Evolutionary conservation across 2,113 vertebrate genomes (phyloP), one percentile per base, ranked within the genome.

Genomic region (Cavia porcellus): DNA sequence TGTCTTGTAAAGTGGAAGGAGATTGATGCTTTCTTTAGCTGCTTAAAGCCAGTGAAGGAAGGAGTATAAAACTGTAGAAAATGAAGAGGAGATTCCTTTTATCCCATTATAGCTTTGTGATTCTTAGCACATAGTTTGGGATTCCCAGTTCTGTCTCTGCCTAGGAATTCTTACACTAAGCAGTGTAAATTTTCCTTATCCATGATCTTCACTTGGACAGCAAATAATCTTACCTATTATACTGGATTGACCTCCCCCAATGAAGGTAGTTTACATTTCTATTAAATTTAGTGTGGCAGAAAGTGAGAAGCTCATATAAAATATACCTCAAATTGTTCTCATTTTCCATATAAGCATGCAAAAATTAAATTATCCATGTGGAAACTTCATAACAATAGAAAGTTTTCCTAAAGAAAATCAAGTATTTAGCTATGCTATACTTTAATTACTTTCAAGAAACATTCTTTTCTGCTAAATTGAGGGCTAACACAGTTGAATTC

Each of bases 361-460:
- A 97, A 97, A 96, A 95, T 47, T 96, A 70, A 95, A 93, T 45
- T 85, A 90, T 32, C 0, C 35, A 50, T 64, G 47, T 77, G 12
- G 85, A 75, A 22, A 17, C 94, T 87, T 70, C 92, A 85, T 74
- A 82, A 57, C 3, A 25, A 0, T 74, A 30, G 50, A 66, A 94
- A 82, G 3, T 92, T 96, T 97, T 97, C 10, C 42, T 82, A 74
- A 45, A 96, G 61, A 68, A 97, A 90, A 92, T 3, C n/a, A 96
- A 93, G 32, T 92, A 80, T 95, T 32, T 93, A 80, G 3, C 1
- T 96, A 8, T 59, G 3, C 80, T 1, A 95, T 30, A 91, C 4
- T 95, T 91, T 93, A 97, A 52, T 80, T 94, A 22, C 45, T 86
- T 28, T 35, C 87, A 28, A 17, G 96, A 97, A 17, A 0, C 64